Percentiles rank a stretch among this genome's conserved stretches.
Conservation (phyloP, 2,888 invertebrate genomes). For the Coleophora deauratella region DNA sequence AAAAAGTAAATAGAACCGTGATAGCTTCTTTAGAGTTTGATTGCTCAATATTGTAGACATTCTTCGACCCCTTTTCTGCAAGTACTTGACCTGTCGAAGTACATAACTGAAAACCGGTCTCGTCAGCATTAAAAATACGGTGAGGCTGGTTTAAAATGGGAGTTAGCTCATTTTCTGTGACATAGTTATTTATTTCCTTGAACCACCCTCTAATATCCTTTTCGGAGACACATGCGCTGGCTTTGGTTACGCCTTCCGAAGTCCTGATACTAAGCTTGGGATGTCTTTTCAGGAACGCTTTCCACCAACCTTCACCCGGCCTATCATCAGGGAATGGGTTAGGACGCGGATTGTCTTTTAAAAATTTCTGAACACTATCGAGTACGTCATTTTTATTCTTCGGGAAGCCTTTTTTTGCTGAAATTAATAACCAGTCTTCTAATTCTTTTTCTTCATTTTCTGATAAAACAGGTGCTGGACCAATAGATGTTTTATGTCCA, state of each 20-base stretch:
- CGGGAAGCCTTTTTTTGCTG: too few species aligned
- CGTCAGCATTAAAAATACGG: slow-evolving; percentile 27
- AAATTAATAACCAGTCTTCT: too few species aligned
- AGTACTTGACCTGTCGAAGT: slow-evolving; percentile 17
- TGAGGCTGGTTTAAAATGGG: slow-evolving; percentile 20
- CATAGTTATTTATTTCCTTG: slow-evolving; percentile 13
- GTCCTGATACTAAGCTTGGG: slow-evolving; percentile 18
- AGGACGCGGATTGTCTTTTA: too few species aligned
- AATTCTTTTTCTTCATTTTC: too few species aligned
- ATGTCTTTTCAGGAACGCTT: slow-evolving; percentile 20
- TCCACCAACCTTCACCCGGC: slow-evolving; percentile 19
- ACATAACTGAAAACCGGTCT: slow-evolving; percentile 25
- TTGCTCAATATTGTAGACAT: slow-evolving; percentile 4
- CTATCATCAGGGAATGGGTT: too few species aligned
- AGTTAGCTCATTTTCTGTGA: slow-evolving; percentile 15
- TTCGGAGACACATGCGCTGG: slow-evolving; percentile 22
- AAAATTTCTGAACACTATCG: too few species aligned
- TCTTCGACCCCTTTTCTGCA: slow-evolving; percentile 3
- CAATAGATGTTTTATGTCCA: too few species aligned
- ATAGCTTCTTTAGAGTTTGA: neutral
- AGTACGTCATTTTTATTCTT: too few species aligned
- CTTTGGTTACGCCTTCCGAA: slow-evolving; percentile 22
- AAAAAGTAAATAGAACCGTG: slow-evolving; percentile 1
- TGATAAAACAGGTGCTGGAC: too few species aligned
- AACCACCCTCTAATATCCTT: slow-evolving; percentile 23